Base-by-base conservation (phyloP, 2,888 invertebrate genomes). In the Drosophila colorata region DNA sequence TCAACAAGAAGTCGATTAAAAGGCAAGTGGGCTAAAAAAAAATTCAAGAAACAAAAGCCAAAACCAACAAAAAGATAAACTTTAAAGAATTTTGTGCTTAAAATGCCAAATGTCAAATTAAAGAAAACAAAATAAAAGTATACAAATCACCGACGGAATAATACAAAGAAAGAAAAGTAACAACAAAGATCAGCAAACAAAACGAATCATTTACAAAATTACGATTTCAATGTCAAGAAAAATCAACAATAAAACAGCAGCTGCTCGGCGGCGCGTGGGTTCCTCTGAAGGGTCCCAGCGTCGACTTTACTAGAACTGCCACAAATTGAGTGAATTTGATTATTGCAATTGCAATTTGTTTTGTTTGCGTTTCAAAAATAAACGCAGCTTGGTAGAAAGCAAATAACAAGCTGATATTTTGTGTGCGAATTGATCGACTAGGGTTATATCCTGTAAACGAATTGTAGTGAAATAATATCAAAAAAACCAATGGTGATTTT, bases 21-120 rank as follows among this genome's bases (percentile, higher is more conserved):
- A 87, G 87, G 87, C 83, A 81, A 83, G 86, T 86, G 70, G 55
- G 61, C 59, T 61, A 69, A 43, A 70, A 70, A 47, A 47, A 58
- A 60, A 70, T 48, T 57, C 43, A 37, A 49, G 23, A 44, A 58
- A 52, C 37, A 41, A 57, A 53, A 57, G 20, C 18, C 16, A 41
- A 55, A 35, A 49, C 28, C 41, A 43, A 28, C 31, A 69, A 58
- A 38, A 41, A 38, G 20, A 46, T 46, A 43, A 40, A 60, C 40
- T 37, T 23, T 38, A 38, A 43, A 46, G 55, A 56, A 63, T 57
- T 53, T 43, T 65, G 60, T 61, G 66, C 74, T 41, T 35, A 28
- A 79, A 78, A 76, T 74, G 78, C 37, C 56, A 76, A 74, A 78
- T 28, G 78, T 74, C 63, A 56, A 41, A 59, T n/a, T 9, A 33